Evolutionary conservation across 1,140 invertebrate genomes (phyloP).

Genomic region (Cydia splendana): DNA sequence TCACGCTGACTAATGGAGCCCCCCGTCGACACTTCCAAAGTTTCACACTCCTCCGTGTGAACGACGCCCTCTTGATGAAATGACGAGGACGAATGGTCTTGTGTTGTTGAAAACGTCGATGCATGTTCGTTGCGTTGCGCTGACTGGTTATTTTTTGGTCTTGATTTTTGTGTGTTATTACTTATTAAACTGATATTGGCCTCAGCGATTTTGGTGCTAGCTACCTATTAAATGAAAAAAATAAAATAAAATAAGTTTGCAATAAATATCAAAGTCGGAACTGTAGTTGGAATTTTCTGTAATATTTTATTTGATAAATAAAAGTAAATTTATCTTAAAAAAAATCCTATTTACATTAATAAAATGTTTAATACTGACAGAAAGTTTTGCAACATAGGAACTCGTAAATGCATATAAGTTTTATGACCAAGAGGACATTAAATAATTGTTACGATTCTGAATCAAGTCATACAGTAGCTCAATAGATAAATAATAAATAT

Average conservation of each 20-base stretch:
- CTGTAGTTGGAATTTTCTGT: too few species aligned
- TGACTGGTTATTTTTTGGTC: neutral
- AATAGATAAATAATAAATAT: too few species aligned
- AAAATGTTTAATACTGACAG: too few species aligned
- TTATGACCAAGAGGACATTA: too few species aligned
- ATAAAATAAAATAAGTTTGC: neutral
- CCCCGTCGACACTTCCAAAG: slow-evolving; percentile 74
- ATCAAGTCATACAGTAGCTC: too few species aligned
- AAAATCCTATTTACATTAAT: too few species aligned
- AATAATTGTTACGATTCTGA: too few species aligned
- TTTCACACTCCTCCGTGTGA: slow-evolving; percentile 61
- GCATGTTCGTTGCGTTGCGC: neutral
- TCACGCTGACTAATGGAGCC: slow-evolving; percentile 77
- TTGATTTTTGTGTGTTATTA: neutral
- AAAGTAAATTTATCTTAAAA: too few species aligned
- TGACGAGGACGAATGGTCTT: slow-evolving; percentile 53
- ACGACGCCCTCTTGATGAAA: slow-evolving; percentile 45
- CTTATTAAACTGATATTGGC: neutral
- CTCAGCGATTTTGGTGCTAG: neutral
- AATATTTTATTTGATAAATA: too few species aligned
- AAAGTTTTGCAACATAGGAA: too few species aligned
- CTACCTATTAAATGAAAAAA: neutral
- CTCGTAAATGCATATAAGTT: too few species aligned
- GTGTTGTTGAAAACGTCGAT: slow-evolving; percentile 30
- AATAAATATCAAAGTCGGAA: too few species aligned